phyloP scores from a whole-genome alignment of 2,888 invertebrate genomes.

The Chloroclystis v-ata region DNA sequence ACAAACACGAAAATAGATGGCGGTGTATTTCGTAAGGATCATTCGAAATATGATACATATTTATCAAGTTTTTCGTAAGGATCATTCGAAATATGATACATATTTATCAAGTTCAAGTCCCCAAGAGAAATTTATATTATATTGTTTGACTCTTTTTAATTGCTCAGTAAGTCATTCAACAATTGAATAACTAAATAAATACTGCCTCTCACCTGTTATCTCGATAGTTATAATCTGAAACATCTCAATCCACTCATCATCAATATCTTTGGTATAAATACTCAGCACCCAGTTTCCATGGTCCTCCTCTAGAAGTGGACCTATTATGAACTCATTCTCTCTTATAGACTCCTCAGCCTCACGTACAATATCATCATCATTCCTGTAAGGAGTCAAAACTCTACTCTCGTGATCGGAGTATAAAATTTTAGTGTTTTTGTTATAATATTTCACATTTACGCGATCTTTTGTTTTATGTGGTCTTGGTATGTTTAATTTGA shows the following conservation, averaged over 20 bases:
- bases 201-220: conserved; percentile 47
- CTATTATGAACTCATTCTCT: conserved; percentile 50
- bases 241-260: conserved; percentile 47
- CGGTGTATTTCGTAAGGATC: too few relatives aligned
- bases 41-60: too few relatives aligned
- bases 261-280: conserved; percentile 38
- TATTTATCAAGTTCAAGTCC: too few relatives aligned
- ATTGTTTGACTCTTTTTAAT: too few relatives aligned
- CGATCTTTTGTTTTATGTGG: conserved; percentile 22
- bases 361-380: conserved; percentile 23
- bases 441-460: conserved; percentile 17
- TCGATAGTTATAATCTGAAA: conserved; percentile 58
- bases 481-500: conserved; percentile 24
- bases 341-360: conserved; percentile 30
- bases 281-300: conserved; percentile 67
- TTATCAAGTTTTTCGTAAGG: too few relatives aligned
- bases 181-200: too few relatives aligned
- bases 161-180: too few relatives aligned
- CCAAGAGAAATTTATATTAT: too few relatives aligned
- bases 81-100: too few relatives aligned
- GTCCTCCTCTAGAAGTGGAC: conserved; percentile 50
- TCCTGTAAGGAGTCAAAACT: conserved; percentile 33
- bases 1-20: too few relatives aligned
- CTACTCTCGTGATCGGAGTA: conserved; percentile 24
- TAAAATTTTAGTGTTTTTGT: conserved; percentile 18